Percentiles rank a stretch among this genome's conserved stretches.
Conservation (phyloP, 2,888 invertebrate genomes). For the Diabrotica balteata region DNA sequence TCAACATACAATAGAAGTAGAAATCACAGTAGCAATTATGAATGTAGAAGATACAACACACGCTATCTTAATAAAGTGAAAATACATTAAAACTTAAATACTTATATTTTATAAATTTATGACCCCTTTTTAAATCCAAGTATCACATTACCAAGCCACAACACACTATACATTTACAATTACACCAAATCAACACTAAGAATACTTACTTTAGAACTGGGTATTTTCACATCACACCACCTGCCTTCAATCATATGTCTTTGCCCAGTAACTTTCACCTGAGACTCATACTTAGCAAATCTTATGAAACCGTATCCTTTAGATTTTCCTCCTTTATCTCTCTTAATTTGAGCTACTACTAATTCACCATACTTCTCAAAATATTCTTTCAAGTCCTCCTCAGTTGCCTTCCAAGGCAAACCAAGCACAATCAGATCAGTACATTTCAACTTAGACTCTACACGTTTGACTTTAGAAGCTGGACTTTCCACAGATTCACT, state of each 20-base stretch:
- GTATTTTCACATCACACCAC: constrained; percentile 98
- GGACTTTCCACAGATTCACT: constrained; percentile 94
- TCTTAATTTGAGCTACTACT: constrained; percentile 95
- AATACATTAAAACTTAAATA: no score
- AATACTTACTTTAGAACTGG: constrained; percentile 82
- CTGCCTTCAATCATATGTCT: constrained; percentile 97
- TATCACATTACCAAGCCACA: no score
- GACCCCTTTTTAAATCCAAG: no score
- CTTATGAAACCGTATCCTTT: constrained; percentile 99
- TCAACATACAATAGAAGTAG: no score
- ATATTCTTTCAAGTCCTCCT: constrained; percentile 93
- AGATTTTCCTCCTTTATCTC: constrained; percentile 91
- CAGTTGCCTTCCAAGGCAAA: constrained; percentile 96
- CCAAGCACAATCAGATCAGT: constrained; percentile 98
- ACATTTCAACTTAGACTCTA: constrained; percentile 90
- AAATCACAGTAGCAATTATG: no score
- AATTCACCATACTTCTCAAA: constrained; percentile 98
- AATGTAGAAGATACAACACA: no score
- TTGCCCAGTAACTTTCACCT: constrained; percentile 93
- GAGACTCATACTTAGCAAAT: constrained; percentile 94
- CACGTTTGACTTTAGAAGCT: constrained; percentile 92
- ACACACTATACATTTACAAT: constrained; percentile 7
- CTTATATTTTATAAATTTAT: no score
- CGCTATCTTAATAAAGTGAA: no score
- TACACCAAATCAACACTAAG: constrained; percentile 10